These are phyloP conservation scores for Erpobdella octoculata DNA, from an alignment of 2,888 invertebrate species.

Conservation along the genomic window DNA sequence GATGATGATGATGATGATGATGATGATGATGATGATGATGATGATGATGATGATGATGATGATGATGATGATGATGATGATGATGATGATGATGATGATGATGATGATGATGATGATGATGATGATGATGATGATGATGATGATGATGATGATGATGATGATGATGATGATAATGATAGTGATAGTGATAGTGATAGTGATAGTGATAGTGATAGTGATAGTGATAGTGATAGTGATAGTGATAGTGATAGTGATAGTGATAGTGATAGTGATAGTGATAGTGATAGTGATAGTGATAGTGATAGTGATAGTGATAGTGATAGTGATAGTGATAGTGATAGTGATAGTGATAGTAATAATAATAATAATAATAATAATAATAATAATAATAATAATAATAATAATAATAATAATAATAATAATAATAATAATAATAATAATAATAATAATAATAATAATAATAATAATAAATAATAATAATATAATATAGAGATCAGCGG, in stretches of 20 bases:
- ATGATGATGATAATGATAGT: conserved; percentile 24
- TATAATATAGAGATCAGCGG: too few species aligned
- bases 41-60: conserved; percentile 30
- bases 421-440: neutral
- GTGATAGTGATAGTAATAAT: neutral
- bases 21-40: conserved; percentile 29
- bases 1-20: too few species aligned
- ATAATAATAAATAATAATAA: neutral
- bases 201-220: neutral
- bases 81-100: conserved; percentile 28
- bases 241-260: neutral
- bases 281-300: neutral
- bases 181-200: neutral
- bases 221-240: neutral
- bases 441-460: neutral
- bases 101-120: conserved; percentile 10
- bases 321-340: neutral
- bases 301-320: neutral
- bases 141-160: conserved; percentile 30
- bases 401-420: neutral
- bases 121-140: conserved; percentile 25
- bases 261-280: neutral
- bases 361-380: neutral
- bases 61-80: conserved; percentile 29
- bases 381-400: neutral